These are phyloP conservation scores for Porites lutea DNA, from an alignment of 64 coral and sea anemone genomes.

Conservation along the genomic window DNA sequence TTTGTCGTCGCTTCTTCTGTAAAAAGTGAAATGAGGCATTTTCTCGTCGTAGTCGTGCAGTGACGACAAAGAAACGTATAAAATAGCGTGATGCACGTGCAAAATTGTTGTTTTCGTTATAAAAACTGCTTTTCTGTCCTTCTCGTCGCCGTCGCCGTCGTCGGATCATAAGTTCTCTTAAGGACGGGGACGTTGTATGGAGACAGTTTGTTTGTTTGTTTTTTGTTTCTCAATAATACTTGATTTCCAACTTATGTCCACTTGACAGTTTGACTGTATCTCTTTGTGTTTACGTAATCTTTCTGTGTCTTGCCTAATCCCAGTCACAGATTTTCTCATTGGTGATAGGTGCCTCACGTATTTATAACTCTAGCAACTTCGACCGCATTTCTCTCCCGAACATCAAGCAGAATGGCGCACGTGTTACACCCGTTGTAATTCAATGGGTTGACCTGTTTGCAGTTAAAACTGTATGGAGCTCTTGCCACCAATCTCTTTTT, in stretches of 20 bases:
- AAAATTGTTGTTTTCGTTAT: no score
- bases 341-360: neutral
- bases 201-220: neutral
- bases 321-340: neutral
- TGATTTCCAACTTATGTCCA: neutral
- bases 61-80: no score
- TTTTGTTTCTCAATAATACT: neutral
- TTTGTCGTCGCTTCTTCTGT: no score
- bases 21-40: no score
- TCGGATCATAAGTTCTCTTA: neutral
- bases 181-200: neutral
- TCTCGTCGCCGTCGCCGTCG: no score
- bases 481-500: neutral
- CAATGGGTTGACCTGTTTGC: neutral
- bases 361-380: neutral
- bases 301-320: neutral
- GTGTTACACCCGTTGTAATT: neutral
- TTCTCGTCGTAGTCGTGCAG: no score
- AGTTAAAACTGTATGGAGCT: neutral
- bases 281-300: neutral
- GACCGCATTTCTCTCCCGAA: neutral
- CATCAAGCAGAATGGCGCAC: neutral
- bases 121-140: no score
- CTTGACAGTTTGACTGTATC: neutral
- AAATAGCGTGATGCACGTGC: no score